Conservation (phyloP, 2,888 invertebrate species). For the Pyrrhosoma nymphula region DNA sequence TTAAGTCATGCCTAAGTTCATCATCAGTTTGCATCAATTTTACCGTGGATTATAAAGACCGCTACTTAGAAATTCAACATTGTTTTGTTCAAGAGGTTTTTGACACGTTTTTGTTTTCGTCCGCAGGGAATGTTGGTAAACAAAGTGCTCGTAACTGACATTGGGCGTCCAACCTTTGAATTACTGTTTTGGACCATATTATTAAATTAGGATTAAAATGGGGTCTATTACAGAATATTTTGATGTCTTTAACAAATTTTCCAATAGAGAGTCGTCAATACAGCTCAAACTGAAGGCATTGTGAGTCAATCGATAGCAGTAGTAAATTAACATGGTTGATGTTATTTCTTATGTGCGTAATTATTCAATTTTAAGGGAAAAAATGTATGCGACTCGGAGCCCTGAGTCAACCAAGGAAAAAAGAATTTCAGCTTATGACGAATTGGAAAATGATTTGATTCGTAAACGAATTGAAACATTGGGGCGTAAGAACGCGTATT, state of each 20-base stretch:
- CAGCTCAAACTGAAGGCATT: constrained; percentile 30
- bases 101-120: too few relatives aligned
- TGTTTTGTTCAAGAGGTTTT: too few relatives aligned
- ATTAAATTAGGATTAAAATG: not conserved
- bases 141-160: not conserved
- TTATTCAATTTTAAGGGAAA: constrained; percentile 39
- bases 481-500: constrained; percentile 28
- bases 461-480: constrained; percentile 18
- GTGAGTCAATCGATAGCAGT: not conserved
- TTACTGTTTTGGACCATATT: not conserved
- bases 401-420: not conserved
- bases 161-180: too few relatives aligned
- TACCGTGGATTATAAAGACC: too few relatives aligned
- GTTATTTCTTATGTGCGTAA: not conserved
- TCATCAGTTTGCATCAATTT: too few relatives aligned
- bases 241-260: constrained; percentile 35
- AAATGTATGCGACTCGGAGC: not conserved
- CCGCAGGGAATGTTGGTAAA: not conserved
- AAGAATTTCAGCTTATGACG: not conserved
- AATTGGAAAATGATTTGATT: not conserved
- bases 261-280: not conserved
- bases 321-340: not conserved
- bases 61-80: too few relatives aligned
- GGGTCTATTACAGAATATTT: not conserved
- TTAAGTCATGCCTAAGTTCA: too few relatives aligned